These are phyloP conservation scores for Malurus cyaneus DNA, from an alignment of 2,113 vertebrate species.

Conservation along the genomic window DNA sequence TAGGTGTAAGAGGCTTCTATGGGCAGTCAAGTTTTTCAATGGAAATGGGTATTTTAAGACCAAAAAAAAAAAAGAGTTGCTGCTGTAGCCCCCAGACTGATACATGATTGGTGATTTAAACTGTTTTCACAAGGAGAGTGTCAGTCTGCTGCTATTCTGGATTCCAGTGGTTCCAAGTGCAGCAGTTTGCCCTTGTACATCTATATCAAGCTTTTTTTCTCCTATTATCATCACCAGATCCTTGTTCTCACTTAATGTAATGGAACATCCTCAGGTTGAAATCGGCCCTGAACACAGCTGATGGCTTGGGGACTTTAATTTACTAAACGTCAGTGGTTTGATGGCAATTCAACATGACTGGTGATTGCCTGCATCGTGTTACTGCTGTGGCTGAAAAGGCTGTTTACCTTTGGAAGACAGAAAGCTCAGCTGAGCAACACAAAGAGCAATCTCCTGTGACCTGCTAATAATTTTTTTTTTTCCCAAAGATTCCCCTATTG, in stretches of 20 bases:
- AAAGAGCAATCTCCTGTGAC: neutral
- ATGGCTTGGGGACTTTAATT: constrained; percentile 70
- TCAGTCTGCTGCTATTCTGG: neutral
- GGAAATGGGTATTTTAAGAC: neutral
- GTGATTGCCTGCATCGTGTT: constrained; percentile 65
- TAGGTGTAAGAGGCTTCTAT: neutral
- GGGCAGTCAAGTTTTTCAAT: neutral
- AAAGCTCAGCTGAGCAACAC: constrained; percentile 47
- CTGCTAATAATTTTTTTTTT: neutral
- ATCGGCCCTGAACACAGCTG: constrained; percentile 48
- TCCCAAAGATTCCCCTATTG: neutral
- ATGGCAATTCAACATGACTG: constrained; percentile 71
- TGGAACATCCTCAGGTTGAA: constrained; percentile 71
- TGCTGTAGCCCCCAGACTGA: neutral
- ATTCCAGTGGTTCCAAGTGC: neutral
- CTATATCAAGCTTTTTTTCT: neutral
- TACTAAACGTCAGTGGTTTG: constrained; percentile 69
- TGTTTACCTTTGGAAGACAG: constrained; percentile 61
- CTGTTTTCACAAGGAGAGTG: neutral
- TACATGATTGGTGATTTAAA: rapidly evolving
- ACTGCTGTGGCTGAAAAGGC: constrained; percentile 49
- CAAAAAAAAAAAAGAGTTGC: neutral
- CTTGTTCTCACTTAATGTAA: constrained; percentile 42
- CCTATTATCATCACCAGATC: neutral
- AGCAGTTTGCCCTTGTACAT: neutral